Evolutionary conservation across 2,888 invertebrate genomes (phyloP).

Genomic region (Cataglyphis albicans): DNA sequence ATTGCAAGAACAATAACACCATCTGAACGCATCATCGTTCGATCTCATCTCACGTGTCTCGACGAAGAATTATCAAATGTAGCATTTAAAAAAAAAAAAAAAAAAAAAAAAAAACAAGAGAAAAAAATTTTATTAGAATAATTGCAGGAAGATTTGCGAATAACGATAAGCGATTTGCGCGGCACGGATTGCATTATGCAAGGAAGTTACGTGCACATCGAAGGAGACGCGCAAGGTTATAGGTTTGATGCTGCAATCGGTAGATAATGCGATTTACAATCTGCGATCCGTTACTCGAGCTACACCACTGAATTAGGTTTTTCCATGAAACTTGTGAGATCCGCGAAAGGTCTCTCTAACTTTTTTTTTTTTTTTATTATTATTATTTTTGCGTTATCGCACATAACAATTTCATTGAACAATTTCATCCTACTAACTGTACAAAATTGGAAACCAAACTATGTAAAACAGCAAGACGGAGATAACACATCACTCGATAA

Average conservation of each 20-base stretch:
- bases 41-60: conserved; percentile 13
- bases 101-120: too few relatives aligned
- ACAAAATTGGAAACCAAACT: not conserved
- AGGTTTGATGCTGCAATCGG: conserved; percentile 12
- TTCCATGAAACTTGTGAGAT: not conserved
- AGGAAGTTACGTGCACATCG: conserved; percentile 34
- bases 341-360: not conserved
- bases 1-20: conserved; percentile 6
- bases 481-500: too few relatives aligned
- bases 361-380: too few relatives aligned
- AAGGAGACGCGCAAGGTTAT: conserved; percentile 38
- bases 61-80: not conserved
- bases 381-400: not conserved
- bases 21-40: conserved; percentile 39
- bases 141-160: conserved; percentile 11
- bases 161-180: conserved; percentile 3
- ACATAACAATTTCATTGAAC: not conserved
- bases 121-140: conserved; percentile 1
- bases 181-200: conserved; percentile 26
- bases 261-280: conserved; percentile 17
- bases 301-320: not conserved
- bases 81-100: not conserved
- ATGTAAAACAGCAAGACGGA: not conserved
- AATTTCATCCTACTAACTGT: not conserved
- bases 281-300: conserved; percentile 14